These are phyloP conservation scores for Stigmatopora argus DNA, from an alignment of 2,113 vertebrate genomes.

Conservation along the genomic window DNA sequence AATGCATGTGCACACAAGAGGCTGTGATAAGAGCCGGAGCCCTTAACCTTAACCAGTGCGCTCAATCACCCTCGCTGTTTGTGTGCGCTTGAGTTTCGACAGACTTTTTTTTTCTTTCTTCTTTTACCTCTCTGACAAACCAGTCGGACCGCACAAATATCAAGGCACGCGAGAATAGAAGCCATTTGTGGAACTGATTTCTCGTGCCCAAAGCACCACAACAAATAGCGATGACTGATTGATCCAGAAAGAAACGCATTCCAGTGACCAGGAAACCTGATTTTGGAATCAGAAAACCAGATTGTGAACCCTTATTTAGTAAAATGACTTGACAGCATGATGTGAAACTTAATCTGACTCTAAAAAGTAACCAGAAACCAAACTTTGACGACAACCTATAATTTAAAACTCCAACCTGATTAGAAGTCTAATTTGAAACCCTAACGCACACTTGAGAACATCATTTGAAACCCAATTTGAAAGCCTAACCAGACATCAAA, in stretches of 20 bases:
- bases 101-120: conserved; percentile 28
- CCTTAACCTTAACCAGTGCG: conserved; percentile 34
- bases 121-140: conserved; percentile 47
- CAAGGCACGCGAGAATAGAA: conserved; percentile 19
- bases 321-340: not conserved
- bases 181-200: conserved; percentile 36
- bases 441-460: not conserved
- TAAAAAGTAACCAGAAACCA: too few species aligned
- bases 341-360: too few species aligned
- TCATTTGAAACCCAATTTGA: not conserved
- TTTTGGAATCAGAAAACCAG: not conserved
- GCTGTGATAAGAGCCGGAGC: conserved; percentile 45
- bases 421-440: not conserved
- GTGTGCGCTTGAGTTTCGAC: conserved; percentile 47
- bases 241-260: conserved; percentile 61
- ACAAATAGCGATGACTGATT: conserved; percentile 71
- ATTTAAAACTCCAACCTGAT: not conserved
- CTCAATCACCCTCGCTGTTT: conserved; percentile 31
- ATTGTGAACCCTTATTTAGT: not conserved
- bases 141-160: conserved; percentile 47
- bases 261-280: conserved; percentile 28
- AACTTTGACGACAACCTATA: too few species aligned
- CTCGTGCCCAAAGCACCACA: conserved; percentile 38
- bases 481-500: too few species aligned
- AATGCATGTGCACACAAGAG: conserved; percentile 29